Evolutionary conservation across 2,113 vertebrate species (phyloP).

Genomic region (Hypocryptadius cinnamomeus): DNA sequence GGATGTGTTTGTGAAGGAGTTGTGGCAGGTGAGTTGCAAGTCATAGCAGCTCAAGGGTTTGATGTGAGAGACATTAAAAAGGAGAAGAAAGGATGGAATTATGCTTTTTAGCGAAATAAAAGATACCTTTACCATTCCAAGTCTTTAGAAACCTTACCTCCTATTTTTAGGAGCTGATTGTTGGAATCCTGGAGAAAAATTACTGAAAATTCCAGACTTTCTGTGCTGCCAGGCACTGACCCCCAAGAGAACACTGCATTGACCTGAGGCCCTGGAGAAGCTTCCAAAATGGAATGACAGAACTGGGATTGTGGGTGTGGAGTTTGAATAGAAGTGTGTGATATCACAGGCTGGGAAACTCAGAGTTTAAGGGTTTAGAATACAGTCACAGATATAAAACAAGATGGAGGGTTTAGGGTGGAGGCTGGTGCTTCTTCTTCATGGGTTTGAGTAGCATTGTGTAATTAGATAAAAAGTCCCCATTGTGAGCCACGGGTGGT

Average conservation of each 20-base stretch:
- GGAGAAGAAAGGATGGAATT: not conserved
- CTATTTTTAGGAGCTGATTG: not conserved
- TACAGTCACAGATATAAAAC: not conserved
- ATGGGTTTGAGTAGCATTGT: not conserved
- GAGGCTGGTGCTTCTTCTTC: not conserved
- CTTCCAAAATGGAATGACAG: not conserved
- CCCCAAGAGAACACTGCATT: not conserved
- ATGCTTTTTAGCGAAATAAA: not conserved
- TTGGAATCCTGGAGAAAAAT: not conserved
- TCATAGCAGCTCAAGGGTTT: not conserved
- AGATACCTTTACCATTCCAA: not conserved
- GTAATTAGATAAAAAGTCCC: not conserved
- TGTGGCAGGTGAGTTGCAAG: not conserved
- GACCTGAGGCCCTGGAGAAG: not conserved
- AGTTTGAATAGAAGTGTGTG: not conserved
- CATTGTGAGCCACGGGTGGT: accelerated
- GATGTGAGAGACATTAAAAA: not conserved
- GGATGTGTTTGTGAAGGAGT: not conserved
- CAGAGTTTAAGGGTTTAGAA: not conserved
- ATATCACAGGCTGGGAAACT: not conserved
- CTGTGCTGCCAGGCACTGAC: not conserved
- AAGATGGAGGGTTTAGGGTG: not conserved
- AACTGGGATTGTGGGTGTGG: not conserved
- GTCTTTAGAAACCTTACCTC: not conserved
- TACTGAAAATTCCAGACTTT: not conserved